A percentile compares a stretch with the other conserved stretches of the same genome.
phyloP scores from a whole-genome alignment of 2,888 invertebrate species.

The Nymphalis polychloros region DNA sequence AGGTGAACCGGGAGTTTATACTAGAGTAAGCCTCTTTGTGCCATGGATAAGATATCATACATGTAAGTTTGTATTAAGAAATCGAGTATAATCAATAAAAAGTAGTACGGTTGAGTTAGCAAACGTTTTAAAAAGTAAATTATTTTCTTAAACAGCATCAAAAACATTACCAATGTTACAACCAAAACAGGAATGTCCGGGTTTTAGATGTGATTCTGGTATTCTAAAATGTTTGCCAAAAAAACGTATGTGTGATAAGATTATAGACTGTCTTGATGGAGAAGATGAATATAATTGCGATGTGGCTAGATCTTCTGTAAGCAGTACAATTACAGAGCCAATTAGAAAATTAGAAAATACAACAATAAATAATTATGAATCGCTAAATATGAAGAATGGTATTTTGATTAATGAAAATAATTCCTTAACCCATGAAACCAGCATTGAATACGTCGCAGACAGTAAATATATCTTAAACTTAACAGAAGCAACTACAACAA shows the following conservation, averaged over 20 bases:
- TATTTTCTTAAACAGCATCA: constrained; percentile 61
- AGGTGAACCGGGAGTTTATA: constrained; percentile 91
- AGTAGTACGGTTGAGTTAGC: background rate
- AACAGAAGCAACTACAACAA: constrained; percentile 3
- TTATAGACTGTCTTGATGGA: constrained; percentile 88
- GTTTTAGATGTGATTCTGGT: constrained; percentile 85
- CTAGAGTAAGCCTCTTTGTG: constrained; percentile 87
- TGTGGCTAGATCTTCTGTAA: constrained; percentile 42
- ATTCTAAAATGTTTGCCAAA: constrained; percentile 85
- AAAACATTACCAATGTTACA: constrained; percentile 68
- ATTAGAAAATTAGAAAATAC: constrained; percentile 35
- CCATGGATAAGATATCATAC: constrained; percentile 86
- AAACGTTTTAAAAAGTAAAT: background rate
- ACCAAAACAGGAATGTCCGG: constrained; percentile 86
- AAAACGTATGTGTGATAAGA: constrained; percentile 85
- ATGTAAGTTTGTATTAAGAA: constrained; percentile 69
- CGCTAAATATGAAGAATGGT: background rate
- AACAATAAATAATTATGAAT: constrained; percentile 13
- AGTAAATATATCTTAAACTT: background rate
- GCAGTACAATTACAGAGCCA: constrained; percentile 19
- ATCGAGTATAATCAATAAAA: background rate
- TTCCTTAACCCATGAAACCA: background rate
- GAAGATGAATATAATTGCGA: constrained; percentile 90
- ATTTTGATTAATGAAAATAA: background rate
- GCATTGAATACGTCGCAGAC: background rate